A percentile compares a stretch with the other conserved stretches of the same genome.
These are phyloP conservation scores for Caenorhabditis remanei DNA, from an alignment of 1,140 invertebrate genomes.

Conservation along the genomic window DNA sequence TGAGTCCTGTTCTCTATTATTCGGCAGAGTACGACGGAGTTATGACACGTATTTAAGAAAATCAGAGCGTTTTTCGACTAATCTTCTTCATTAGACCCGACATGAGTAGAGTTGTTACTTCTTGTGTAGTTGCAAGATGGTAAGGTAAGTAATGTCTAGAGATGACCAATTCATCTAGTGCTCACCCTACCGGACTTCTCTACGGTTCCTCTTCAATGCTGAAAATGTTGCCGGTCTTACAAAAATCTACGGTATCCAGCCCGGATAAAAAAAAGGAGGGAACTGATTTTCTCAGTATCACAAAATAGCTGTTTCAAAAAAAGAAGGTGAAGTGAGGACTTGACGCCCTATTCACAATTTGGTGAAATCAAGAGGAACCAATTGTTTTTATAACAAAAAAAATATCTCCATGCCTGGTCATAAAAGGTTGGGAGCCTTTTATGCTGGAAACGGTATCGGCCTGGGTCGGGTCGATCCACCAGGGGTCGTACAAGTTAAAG, in stretches of 20 bases:
- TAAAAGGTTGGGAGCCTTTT: background rate
- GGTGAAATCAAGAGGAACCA: background rate
- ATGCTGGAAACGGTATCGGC: background rate
- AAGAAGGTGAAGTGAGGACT: background rate
- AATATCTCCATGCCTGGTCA: background rate
- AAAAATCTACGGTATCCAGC: background rate
- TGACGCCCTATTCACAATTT: background rate
- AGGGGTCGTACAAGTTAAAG: background rate
- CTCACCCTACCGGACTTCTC: too few relatives aligned
- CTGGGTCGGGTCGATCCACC: background rate
- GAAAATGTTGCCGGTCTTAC: too few relatives aligned
- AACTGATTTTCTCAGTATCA: background rate
- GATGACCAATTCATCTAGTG: too few relatives aligned
- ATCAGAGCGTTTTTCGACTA: too few relatives aligned
- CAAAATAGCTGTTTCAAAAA: constrained; percentile 8
- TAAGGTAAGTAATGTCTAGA: too few relatives aligned
- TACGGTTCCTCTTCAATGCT: too few relatives aligned
- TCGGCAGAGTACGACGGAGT: background rate
- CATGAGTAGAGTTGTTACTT: too few relatives aligned
- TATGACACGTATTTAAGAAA: background rate
- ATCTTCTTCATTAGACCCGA: background rate
- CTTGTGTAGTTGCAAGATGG: too few relatives aligned
- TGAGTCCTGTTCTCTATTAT: background rate
- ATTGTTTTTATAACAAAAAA: background rate
- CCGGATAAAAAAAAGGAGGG: background rate